A percentile compares a stretch with the other conserved stretches of the same genome.
Conservation (phyloP, 2,113 vertebrate species). For the Zapus hudsonius region DNA sequence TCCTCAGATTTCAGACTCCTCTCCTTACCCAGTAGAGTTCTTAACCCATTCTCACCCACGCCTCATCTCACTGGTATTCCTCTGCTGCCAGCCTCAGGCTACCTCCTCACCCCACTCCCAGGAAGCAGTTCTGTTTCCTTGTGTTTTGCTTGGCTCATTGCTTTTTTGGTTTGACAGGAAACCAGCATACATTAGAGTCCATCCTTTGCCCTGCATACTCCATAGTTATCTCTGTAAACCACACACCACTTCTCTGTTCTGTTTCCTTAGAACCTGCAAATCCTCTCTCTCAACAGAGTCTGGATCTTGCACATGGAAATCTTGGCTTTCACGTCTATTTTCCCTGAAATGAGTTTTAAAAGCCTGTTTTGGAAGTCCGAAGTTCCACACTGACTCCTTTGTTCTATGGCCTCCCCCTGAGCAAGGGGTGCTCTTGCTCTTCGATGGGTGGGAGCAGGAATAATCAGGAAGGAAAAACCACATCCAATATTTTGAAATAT, state of each 20-base stretch:
- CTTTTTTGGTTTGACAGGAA: neutral
- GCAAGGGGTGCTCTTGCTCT: neutral
- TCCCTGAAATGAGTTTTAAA: constrained; percentile 61
- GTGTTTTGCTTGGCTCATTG: neutral
- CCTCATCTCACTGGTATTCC: neutral
- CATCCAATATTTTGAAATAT: constrained; percentile 8
- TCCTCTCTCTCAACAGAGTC: constrained; percentile 60
- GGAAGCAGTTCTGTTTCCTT: neutral
- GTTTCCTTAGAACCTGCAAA: constrained; percentile 31
- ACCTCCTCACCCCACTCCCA: neutral
- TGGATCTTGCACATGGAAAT: constrained; percentile 40
- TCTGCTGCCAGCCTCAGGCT: neutral
- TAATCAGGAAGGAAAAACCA: neutral
- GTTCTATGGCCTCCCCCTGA: constrained; percentile 4
- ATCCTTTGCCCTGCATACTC: neutral
- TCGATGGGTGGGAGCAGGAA: neutral
- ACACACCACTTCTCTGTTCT: neutral
- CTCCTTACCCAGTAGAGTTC: neutral
- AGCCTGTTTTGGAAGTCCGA: constrained; percentile 41
- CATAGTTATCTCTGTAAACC: neutral
- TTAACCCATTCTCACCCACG: rapidly evolving
- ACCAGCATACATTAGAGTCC: neutral
- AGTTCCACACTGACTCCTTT: constrained; percentile 61
- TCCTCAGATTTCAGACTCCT: neutral
- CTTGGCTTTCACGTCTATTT: constrained; percentile 51